Conservation (phyloP, 2,888 invertebrate species). For the Rotaria macrura region DNA sequence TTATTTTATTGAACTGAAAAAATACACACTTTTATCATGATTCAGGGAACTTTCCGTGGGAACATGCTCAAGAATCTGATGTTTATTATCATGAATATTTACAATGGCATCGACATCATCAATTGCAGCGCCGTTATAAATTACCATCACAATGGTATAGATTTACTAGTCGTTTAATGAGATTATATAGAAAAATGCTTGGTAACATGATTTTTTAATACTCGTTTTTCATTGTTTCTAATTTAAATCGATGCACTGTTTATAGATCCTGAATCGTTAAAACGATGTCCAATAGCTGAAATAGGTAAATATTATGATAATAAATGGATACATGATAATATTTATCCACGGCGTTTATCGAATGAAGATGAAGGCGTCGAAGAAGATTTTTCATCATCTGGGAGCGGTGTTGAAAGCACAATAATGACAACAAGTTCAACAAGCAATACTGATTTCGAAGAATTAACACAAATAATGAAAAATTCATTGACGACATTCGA, state of each 20-base stretch:
- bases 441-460: background rate
- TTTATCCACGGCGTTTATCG: background rate
- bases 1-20: slow-evolving; percentile 56
- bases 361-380: slow-evolving; percentile 20
- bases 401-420: background rate
- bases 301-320: slow-evolving; percentile 66
- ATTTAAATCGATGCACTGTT: background rate
- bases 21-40: background rate
- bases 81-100: slow-evolving; percentile 57
- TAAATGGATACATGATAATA: slow-evolving; percentile 61
- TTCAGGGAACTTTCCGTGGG: slow-evolving; percentile 71
- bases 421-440: background rate
- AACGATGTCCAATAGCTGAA: slow-evolving; percentile 57
- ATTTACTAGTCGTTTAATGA: slow-evolving; percentile 75
- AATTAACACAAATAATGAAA: slow-evolving; percentile 18
- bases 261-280: slow-evolving; percentile 64
- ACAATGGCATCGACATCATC: slow-evolving; percentile 59
- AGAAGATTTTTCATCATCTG: slow-evolving; percentile 3
- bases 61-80: slow-evolving; percentile 63
- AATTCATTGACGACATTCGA: background rate
- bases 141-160: slow-evolving; percentile 59
- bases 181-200: slow-evolving; percentile 77
- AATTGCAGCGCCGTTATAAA: slow-evolving; percentile 45
- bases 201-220: slow-evolving; percentile 43
- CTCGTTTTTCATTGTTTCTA: too few relatives aligned